Conservation (phyloP, 2,113 vertebrate genomes). For the Cricetomys ansorgei region DNA sequence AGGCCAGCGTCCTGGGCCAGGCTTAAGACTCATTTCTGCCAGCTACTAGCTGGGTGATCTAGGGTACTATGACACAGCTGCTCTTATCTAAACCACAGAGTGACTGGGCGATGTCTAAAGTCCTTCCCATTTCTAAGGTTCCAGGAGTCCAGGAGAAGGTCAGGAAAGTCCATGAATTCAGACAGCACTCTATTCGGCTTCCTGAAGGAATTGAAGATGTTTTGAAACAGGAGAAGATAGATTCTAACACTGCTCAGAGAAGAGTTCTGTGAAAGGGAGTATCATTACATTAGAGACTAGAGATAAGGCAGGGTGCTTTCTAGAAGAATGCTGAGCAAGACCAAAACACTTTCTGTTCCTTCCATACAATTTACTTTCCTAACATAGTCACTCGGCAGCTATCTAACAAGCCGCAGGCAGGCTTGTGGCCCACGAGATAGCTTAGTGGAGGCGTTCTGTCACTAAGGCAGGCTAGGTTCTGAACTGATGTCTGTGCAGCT, state of each 20-base stretch:
- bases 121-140: not conserved
- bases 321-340: not conserved
- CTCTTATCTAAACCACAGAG: not conserved
- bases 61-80: not conserved
- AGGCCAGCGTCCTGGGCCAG: accelerated
- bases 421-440: not conserved
- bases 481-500: not conserved
- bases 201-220: not conserved
- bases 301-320: not conserved
- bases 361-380: not conserved
- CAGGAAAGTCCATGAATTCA: not conserved
- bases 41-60: not conserved
- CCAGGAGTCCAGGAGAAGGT: not conserved
- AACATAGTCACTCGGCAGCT: not conserved
- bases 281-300: not conserved
- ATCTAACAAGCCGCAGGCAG: not conserved
- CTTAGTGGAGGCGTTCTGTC: no score
- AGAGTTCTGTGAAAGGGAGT: not conserved
- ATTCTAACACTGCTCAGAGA: not conserved
- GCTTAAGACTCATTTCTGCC: not conserved
- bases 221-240: not conserved
- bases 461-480: not conserved
- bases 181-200: not conserved
- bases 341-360: not conserved
- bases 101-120: not conserved